Evolutionary conservation across 2,888 invertebrate species (phyloP).

Genomic region (Luperina nickerlii): DNA sequence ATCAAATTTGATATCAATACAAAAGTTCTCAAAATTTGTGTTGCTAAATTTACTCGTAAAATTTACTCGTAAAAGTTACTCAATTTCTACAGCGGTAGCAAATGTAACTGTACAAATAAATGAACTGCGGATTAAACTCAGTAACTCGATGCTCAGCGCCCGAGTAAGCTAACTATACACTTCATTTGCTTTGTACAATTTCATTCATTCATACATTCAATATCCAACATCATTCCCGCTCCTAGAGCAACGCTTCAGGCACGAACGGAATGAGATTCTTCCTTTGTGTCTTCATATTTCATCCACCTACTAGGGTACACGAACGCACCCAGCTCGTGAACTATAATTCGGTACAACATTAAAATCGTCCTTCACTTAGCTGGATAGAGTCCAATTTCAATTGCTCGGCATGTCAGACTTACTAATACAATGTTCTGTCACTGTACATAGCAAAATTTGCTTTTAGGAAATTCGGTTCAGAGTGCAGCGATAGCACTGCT

Average conservation of each 20-base stretch:
- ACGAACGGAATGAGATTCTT: conserved; percentile 83
- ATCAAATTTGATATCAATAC: neutral
- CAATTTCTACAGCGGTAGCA: neutral
- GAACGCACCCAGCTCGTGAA: conserved; percentile 74
- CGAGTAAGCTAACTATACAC: conserved; percentile 54
- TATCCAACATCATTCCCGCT: conserved; percentile 71
- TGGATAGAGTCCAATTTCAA: conserved; percentile 76
- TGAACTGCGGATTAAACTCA: conserved; percentile 43
- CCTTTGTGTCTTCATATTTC: conserved; percentile 85
- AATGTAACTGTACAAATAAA: conserved; percentile 26
- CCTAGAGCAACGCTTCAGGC: conserved; percentile 77
- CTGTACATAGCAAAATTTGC: conserved; percentile 81
- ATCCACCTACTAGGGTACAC: conserved; percentile 78
- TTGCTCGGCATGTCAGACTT: conserved; percentile 60
- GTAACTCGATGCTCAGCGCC: conserved; percentile 39
- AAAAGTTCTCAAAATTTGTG: neutral
- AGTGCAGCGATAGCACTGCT: conserved; percentile 74
- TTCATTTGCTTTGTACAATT: conserved; percentile 69
- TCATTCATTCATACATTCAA: conserved; percentile 74
- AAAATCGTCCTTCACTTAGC: conserved; percentile 71
- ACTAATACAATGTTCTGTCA: conserved; percentile 78
- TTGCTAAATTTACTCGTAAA: neutral
- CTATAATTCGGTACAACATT: conserved; percentile 53
- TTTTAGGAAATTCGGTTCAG: conserved; percentile 79
- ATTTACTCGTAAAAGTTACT: conserved; percentile 1